Evolutionary conservation across 2,888 invertebrate species (phyloP), one percentile per base, ranked within the genome.

Genomic region (Himalopsyche japonica): DNA sequence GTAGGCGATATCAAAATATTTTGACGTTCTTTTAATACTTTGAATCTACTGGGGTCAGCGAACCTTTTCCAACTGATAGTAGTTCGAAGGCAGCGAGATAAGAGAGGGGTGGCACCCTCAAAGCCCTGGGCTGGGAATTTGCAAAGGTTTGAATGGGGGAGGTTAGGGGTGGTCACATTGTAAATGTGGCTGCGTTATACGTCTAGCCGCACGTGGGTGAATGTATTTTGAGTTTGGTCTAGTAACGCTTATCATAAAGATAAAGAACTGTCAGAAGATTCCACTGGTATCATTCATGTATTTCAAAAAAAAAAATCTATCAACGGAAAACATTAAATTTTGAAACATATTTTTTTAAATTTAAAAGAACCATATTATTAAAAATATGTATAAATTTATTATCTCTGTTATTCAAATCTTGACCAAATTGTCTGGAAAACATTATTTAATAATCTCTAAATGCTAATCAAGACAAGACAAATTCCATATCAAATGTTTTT

Each of bases 31-130:
- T 20, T 10, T 57, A 20, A 20, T 24, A 20, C 10, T 57, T 57
- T 57, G 57, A 57, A 57, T 57, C 57, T 10, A 24, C 57, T n/a
- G 37, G 30, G 84, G 81, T 84, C 84, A 77, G 43, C 84, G 82
- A 84, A 84, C 84, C 82, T 47, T 79, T 57, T 81, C 79, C 79
- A 37, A 78, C 64, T 82, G 84, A 84, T 81, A 83, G 83, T 79
- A 57, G 57, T 57, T 57, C 20, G 47, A 76, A 79, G 79, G 47
- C 80, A 37, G 81, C 30, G 80, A 83, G 83, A 83, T 70, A 70
- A 83, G 83, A 80, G 83, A 43, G 80, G 70, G 80, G 80, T 49
- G 43, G 77, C 27, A 79, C 24, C 78, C 37, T 78, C 78, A 47
- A 81, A 47, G 30, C 76, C 76, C 34, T 30, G 30, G 34, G 76